Percentiles rank a stretch among this genome's conserved stretches.
These are phyloP conservation scores for Metallyticus violacea DNA, from an alignment of 2,888 invertebrate genomes.

Conservation along the genomic window DNA sequence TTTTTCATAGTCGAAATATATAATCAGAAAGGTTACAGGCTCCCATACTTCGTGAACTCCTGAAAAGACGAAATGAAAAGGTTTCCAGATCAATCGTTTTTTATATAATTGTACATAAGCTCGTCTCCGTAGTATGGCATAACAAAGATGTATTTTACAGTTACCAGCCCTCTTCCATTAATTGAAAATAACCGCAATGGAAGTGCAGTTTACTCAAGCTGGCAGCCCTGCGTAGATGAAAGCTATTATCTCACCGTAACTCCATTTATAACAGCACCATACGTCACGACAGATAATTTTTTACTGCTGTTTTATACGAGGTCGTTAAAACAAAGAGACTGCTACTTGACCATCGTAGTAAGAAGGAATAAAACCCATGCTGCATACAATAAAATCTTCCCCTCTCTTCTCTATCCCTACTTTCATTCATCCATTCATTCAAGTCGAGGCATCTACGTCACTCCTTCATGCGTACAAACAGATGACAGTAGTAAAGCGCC, in stretches of 20 bases:
- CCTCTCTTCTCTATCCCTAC: background rate
- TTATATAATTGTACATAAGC: too few species aligned
- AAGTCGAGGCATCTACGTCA: background rate
- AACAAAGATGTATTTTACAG: background rate
- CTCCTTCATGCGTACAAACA: conserved; percentile 6
- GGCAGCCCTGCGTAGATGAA: background rate
- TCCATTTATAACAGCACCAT: background rate
- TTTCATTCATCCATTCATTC: conserved; percentile 14
- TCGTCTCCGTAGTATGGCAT: background rate
- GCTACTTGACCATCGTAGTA: background rate
- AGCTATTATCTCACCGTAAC: background rate
- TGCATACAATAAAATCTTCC: conserved; percentile 4
- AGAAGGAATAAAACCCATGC: conserved; percentile 1
- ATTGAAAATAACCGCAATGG: background rate
- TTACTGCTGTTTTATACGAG: background rate
- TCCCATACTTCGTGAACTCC: too few species aligned
- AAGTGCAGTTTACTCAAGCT: background rate
- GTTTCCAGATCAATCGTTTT: too few species aligned
- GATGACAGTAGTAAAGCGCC: background rate
- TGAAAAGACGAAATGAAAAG: too few species aligned
- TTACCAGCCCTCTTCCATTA: background rate
- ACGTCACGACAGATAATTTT: background rate
- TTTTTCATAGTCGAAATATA: too few species aligned
- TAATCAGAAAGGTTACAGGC: too few species aligned
- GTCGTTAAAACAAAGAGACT: conserved; percentile 3